These are phyloP conservation scores for Danaus melanippus DNA, from an alignment of 1,140 invertebrate genomes.

Conservation along the genomic window DNA sequence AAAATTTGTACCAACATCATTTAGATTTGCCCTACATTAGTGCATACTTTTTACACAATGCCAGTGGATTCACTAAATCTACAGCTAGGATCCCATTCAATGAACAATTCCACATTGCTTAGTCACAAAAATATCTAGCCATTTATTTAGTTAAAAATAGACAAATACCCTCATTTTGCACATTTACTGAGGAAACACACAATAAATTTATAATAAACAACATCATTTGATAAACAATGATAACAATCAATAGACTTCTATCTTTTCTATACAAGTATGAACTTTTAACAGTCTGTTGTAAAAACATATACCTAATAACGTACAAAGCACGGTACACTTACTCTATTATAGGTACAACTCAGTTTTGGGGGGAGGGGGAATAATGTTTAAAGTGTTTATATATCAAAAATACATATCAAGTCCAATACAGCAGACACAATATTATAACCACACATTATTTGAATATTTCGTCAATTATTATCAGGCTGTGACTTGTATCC, in stretches of 20 bases:
- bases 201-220: conserved; percentile 69
- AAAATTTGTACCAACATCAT: conserved; percentile 62
- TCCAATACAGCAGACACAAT: conserved; percentile 9
- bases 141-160: conserved; percentile 67
- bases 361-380: conserved; percentile 19
- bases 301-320: conserved; percentile 62
- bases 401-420: conserved; percentile 16
- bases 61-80: conserved; percentile 47
- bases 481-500: too few species aligned
- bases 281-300: conserved; percentile 62
- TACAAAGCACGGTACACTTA: conserved; percentile 59
- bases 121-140: conserved; percentile 66
- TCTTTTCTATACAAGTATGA: conserved; percentile 64
- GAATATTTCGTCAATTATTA: neutral
- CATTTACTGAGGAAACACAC: conserved; percentile 64
- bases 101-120: conserved; percentile 58
- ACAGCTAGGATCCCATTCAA: conserved; percentile 57
- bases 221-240: conserved; percentile 68
- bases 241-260: conserved; percentile 68
- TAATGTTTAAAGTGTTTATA: conserved; percentile 20
- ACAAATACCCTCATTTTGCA: conserved; percentile 56
- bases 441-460: neutral
- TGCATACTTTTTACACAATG: conserved; percentile 42
- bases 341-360: conserved; percentile 43
- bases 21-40: conserved; percentile 40